Conservation (phyloP, 2,888 invertebrate genomes). For the Criorhina ranunculi region DNA sequence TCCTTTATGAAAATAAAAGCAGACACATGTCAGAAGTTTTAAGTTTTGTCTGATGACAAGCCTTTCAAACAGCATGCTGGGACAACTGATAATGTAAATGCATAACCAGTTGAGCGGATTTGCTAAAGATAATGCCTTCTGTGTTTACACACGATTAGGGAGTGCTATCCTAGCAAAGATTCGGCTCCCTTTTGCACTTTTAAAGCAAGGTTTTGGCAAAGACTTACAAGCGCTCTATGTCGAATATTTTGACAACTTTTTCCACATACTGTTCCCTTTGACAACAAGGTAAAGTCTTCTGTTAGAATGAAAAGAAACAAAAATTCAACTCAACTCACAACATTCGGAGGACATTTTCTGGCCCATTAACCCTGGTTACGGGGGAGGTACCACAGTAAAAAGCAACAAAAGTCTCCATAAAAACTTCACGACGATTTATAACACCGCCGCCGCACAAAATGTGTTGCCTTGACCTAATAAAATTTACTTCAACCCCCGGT, state of each 20-base stretch:
- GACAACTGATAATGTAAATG: too few species aligned
- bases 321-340: background rate
- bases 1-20: too few species aligned
- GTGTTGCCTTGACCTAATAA: constrained; percentile 70
- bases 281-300: constrained; percentile 10
- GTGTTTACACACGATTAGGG: too few species aligned
- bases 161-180: too few species aligned
- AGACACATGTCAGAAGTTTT: too few species aligned
- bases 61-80: too few species aligned
- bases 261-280: background rate
- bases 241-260: too few species aligned
- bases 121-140: too few species aligned
- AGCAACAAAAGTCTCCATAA: constrained; percentile 22
- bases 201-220: background rate
- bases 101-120: too few species aligned
- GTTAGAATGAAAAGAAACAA: background rate
- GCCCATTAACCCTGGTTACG: constrained; percentile 47
- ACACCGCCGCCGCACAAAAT: constrained; percentile 41
- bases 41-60: too few species aligned
- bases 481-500: constrained; percentile 1
- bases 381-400: constrained; percentile 20
- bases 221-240: too few species aligned
- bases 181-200: too few species aligned
- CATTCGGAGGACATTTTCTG: constrained; percentile 29
- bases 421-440: constrained; percentile 51